phyloP scores from a whole-genome alignment of 2,888 invertebrate genomes.

The Eupithecia inturbata region DNA sequence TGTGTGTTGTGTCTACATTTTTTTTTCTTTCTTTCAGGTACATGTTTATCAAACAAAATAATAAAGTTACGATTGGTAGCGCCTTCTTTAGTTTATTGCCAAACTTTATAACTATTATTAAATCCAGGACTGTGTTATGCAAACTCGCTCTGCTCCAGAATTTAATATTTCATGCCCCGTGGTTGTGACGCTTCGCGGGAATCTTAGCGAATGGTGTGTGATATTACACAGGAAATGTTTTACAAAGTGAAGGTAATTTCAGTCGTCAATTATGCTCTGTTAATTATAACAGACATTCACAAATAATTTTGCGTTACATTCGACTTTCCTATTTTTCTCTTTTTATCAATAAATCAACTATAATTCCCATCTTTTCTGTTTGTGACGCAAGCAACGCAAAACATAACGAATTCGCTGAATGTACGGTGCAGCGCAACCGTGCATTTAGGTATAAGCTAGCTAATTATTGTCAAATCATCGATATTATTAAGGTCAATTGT shows the following conservation, averaged over 20 bases:
- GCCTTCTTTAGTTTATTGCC: neutral
- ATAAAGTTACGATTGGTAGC: neutral
- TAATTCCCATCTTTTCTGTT: neutral
- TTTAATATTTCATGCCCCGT: neutral
- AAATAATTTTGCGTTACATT: neutral
- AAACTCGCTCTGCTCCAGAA: neutral
- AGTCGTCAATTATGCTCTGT: neutral
- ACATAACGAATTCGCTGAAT: neutral
- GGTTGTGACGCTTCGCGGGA: neutral
- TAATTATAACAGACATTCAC: neutral
- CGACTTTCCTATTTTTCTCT: neutral
- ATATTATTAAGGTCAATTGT: no score
- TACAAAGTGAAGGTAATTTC: neutral
- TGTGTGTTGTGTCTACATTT: no score
- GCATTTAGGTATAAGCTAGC: no score
- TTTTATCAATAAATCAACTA: neutral
- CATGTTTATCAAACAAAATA: neutral
- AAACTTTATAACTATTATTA: neutral
- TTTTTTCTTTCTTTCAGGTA: no score
- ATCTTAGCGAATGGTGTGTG: neutral
- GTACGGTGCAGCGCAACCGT: no score
- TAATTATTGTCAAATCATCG: no score
- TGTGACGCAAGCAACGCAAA: neutral
- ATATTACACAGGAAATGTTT: neutral
- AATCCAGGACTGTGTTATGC: neutral